Conservation (phyloP, 2,113 vertebrate species). For the Opisthocomus hoazin region DNA sequence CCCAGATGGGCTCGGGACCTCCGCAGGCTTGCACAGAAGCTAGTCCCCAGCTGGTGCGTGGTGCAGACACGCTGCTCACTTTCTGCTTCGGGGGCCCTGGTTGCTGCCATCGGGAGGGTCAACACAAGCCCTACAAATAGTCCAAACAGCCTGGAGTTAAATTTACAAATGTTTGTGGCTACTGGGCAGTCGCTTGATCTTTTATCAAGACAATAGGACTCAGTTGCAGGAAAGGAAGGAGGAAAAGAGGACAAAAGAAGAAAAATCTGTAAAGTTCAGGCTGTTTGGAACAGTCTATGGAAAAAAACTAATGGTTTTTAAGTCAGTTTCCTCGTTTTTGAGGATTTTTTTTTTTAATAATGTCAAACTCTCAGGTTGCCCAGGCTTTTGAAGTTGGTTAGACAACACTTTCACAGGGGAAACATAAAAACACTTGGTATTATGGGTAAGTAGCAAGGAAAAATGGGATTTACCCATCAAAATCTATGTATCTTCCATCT, state of each 20-base stretch:
- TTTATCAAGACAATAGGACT: background rate
- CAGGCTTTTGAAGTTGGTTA: too few species aligned
- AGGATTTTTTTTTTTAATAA: background rate
- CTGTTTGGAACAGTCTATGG: background rate
- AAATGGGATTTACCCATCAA: background rate
- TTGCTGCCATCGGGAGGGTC: background rate
- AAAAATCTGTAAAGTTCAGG: background rate
- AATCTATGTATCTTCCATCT: background rate
- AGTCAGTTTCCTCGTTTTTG: background rate
- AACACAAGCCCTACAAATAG: background rate
- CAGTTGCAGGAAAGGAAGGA: background rate
- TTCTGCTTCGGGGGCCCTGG: background rate
- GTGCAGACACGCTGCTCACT: background rate
- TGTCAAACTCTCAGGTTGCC: background rate
- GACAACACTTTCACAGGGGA: background rate
- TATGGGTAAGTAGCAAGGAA: background rate
- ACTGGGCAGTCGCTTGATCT: background rate
- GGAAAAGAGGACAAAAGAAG: background rate
- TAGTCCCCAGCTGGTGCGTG: slow-evolving; percentile 27
- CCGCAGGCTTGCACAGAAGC: background rate
- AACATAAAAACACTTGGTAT: background rate
- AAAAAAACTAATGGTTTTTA: background rate
- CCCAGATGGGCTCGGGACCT: background rate
- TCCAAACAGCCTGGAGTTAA: background rate
- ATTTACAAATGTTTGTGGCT: background rate